Conservation (phyloP, 2,113 vertebrate genomes). For the Gallinago jamesoni region DNA sequence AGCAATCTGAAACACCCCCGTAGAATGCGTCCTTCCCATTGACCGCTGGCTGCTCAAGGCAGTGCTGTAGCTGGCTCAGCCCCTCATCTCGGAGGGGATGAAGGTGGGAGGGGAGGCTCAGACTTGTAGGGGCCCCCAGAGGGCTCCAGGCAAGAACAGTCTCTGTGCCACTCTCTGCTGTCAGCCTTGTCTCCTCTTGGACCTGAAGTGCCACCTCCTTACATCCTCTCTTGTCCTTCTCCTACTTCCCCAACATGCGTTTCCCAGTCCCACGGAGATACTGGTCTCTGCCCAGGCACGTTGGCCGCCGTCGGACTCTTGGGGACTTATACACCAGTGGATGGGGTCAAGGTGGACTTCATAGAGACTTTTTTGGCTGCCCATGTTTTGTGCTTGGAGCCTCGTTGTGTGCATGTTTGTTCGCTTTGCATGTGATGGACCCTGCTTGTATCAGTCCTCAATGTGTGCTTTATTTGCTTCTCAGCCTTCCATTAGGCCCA, state of each 20-base stretch:
- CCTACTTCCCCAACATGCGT: slow-evolving; percentile 77
- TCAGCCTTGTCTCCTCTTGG: not conserved
- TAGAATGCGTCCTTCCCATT: not conserved
- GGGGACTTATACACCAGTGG: slow-evolving; percentile 94
- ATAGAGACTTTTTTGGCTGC: slow-evolving; percentile 59
- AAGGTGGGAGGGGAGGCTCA: not conserved
- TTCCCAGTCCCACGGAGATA: slow-evolving; percentile 92
- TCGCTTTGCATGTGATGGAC: slow-evolving; percentile 60
- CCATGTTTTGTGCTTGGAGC: slow-evolving; percentile 35
- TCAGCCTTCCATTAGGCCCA: not conserved
- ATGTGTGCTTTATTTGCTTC: not conserved
- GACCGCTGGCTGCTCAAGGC: not conserved
- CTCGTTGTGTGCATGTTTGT: slow-evolving; percentile 66
- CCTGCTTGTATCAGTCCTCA: not conserved
- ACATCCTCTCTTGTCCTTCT: slow-evolving; percentile 82
- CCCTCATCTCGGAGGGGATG: not conserved
- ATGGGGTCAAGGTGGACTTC: slow-evolving; percentile 93
- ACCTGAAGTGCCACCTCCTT: slow-evolving; percentile 21
- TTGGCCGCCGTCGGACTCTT: slow-evolving; percentile 92
- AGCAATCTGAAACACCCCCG: not conserved
- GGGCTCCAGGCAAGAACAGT: not conserved
- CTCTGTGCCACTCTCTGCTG: not conserved
- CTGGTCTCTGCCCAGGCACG: slow-evolving; percentile 93
- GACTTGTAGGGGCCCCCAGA: not conserved
- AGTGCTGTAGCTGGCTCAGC: not conserved